Evolutionary conservation across 2,888 invertebrate species (phyloP), one percentile per base, ranked within the genome.

Genomic region (Cephus spinipes): DNA sequence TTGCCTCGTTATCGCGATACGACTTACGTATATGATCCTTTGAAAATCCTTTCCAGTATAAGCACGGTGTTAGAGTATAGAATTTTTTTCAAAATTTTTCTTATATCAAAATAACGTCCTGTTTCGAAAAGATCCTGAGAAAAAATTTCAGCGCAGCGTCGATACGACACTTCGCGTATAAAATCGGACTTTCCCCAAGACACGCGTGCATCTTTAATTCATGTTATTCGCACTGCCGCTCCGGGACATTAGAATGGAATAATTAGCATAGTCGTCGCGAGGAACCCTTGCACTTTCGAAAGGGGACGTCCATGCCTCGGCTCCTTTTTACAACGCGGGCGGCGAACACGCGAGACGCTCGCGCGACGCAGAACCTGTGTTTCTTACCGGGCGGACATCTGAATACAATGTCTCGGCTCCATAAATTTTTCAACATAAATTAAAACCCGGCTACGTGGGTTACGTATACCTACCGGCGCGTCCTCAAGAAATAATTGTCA

Each of bases 401-500:
- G 86, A 87, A 88, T 88, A 86, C 86, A 88, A 86, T 86, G 85
- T 84, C 84, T 83, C 73, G 82, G 85, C 83, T 79, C 83, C 85
- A 88, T 87, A 87, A 87, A 87, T 87, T 87, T 85, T 87, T 87
- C 84, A 84, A 80, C 84, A 87, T 87, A 87, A 87, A 86, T 85
- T 87, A 87, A 88, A 84, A 87, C 82, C 76, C 71, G 35, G 12
- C 68, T 74, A 75, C 75, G 36, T 75, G 55, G 55, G 55, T 15
- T 55, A 71, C 31, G 33, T 31, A 30, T 71, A 71, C 71, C 71
- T 33, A 71, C 71, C 71, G 0, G 31, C 75, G 80, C 80, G 80
- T 84, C 83, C 86, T 87, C 83, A 79, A 85, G 84, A 86, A 87
- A 87, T 87, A 87, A 87, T 87, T 87, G 87, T 87, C 87, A 87